phyloP scores from a whole-genome alignment of 2,797 vertebrate species.

The Acropternis orthonyx region DNA sequence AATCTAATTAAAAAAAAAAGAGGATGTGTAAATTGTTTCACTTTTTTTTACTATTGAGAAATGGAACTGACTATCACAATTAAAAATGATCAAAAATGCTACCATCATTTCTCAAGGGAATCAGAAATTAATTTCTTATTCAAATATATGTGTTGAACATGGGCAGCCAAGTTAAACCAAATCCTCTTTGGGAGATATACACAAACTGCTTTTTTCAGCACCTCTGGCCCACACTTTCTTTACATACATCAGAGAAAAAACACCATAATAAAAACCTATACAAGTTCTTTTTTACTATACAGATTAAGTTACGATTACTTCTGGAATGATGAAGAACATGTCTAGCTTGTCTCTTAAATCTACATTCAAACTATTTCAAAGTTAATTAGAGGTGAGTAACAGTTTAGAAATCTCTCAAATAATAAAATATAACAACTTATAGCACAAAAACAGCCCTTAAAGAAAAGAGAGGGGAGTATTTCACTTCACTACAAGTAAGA shows the following conservation, averaged over 20 bases:
- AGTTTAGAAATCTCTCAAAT: conserved; percentile 16
- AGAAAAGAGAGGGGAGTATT: not conserved
- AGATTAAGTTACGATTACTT: not conserved
- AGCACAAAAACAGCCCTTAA: conserved; percentile 10
- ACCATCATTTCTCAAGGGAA: not conserved
- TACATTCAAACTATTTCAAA: not conserved
- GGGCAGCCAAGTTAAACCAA: not conserved
- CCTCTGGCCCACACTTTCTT: not conserved
- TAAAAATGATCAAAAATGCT: not conserved
- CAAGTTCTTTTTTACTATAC: not conserved
- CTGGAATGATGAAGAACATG: not conserved
- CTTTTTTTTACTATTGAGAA: not conserved
- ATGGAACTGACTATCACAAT: not conserved
- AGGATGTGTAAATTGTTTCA: not conserved
- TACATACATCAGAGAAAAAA: not conserved
- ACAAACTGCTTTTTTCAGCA: not conserved
- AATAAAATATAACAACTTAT: not conserved
- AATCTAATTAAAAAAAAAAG: not conserved
- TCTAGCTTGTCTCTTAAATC: not conserved
- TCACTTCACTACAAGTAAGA: not conserved
- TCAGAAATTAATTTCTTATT: not conserved
- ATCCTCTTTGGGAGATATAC: not conserved
- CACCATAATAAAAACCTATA: not conserved
- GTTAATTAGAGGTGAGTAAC: conserved; percentile 41
- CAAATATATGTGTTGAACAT: not conserved